These are phyloP conservation scores for Ceyx melanurus DNA, from an alignment of 2,113 vertebrate species.

Conservation along the genomic window DNA sequence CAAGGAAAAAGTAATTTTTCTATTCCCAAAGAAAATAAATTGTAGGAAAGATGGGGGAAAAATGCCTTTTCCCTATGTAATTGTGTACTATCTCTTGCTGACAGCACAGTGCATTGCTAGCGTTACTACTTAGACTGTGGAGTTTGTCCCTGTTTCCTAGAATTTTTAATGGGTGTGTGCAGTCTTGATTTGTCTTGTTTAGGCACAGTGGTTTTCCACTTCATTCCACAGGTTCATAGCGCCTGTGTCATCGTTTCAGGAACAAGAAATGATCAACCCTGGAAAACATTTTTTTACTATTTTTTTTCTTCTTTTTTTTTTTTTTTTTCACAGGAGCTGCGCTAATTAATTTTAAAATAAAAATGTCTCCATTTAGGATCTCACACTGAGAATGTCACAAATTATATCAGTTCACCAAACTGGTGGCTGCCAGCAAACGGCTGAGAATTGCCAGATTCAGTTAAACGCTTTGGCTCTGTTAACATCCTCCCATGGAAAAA, in stretches of 20 bases:
- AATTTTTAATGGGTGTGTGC: not conserved
- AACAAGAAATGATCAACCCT: slow-evolving; percentile 2
- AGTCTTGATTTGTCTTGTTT: slow-evolving; percentile 15
- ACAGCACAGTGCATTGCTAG: not conserved
- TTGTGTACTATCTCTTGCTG: not conserved
- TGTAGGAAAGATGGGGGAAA: not conserved
- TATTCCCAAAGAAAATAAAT: not conserved
- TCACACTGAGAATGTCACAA: slow-evolving; percentile 52
- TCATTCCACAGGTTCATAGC: not conserved
- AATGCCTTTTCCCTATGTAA: not conserved
- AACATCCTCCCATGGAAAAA: slow-evolving; percentile 67
- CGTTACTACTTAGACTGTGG: not conserved
- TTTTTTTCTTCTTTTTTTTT: not conserved
- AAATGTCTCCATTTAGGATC: slow-evolving; percentile 33
- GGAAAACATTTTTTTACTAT: not conserved
- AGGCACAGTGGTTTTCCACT: slow-evolving; percentile 34
- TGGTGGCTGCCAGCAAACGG: slow-evolving; percentile 13
- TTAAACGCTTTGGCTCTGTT: slow-evolving; percentile 53
- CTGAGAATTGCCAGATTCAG: slow-evolving; percentile 62
- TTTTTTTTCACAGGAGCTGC: not conserved
- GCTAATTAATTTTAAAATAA: not conserved
- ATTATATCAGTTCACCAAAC: slow-evolving; percentile 51
- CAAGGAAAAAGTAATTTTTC: not conserved
- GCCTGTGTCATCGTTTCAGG: not conserved
- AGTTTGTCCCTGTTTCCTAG: slow-evolving; percentile 11